Percentiles rank a stretch among this genome's conserved stretches.
These are phyloP conservation scores for Channa maculata DNA, from an alignment of 2,113 vertebrate species.

Conservation along the genomic window DNA sequence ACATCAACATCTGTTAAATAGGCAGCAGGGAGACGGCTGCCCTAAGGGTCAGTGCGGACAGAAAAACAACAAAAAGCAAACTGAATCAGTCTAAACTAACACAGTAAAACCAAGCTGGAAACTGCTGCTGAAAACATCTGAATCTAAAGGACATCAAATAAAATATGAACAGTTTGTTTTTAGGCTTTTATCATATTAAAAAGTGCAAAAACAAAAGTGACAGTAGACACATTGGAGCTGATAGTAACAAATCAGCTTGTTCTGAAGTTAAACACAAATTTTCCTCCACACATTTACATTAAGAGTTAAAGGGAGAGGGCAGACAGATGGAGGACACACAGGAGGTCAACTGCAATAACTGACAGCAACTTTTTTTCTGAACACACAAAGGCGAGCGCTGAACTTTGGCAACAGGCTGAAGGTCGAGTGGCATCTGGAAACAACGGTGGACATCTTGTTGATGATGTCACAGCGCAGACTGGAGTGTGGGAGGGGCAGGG, in stretches of 20 bases:
- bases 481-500: conserved; percentile 71
- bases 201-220: conserved; percentile 37
- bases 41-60: conserved; percentile 80
- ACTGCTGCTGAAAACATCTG: background rate
- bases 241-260: conserved; percentile 35
- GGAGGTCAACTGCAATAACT: background rate
- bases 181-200: conserved; percentile 6
- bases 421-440: conserved; percentile 86
- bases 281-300: conserved; percentile 52
- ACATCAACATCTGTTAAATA: conserved; percentile 83
- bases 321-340: too few species aligned
- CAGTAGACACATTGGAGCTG: conserved; percentile 1
- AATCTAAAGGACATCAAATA: background rate
- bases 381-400: conserved; percentile 90
- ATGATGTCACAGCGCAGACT: conserved; percentile 92
- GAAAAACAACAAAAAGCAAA: background rate
- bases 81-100: background rate
- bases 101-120: background rate
- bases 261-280: conserved; percentile 15
- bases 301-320: conserved; percentile 30
- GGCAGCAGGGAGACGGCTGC: conserved; percentile 86
- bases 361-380: conserved; percentile 24
- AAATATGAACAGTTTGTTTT: conserved; percentile 10
- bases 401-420: conserved; percentile 92
- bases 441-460: conserved; percentile 88